Evolutionary conservation across 2,888 invertebrate genomes (phyloP).

Genomic region (Hirtodrosophila histrioides): DNA sequence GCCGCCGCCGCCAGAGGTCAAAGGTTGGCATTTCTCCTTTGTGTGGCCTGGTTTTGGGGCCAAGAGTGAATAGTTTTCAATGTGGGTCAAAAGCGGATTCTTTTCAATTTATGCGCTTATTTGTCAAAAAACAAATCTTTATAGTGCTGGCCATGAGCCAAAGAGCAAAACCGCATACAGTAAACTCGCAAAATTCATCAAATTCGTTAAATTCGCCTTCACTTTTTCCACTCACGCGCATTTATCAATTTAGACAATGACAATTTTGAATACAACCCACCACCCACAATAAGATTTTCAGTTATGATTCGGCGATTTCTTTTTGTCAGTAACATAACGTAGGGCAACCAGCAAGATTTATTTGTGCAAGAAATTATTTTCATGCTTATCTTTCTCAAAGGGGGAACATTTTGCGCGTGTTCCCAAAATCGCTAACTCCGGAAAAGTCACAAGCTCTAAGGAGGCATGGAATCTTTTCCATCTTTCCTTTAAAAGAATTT

Average conservation of each 20-base stretch:
- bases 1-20: constrained; percentile 17
- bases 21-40: constrained; percentile 14
- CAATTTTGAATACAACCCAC: constrained; percentile 29
- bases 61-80: constrained; percentile 45
- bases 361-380: constrained; percentile 31
- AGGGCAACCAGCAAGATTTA: constrained; percentile 29
- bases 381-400: constrained; percentile 8
- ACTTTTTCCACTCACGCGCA: constrained; percentile 35
- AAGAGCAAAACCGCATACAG: not conserved
- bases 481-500: too few relatives aligned
- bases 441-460: too few relatives aligned
- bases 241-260: constrained; percentile 61
- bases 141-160: constrained; percentile 33
- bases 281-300: constrained; percentile 44
- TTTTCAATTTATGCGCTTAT: constrained; percentile 65
- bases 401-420: constrained; percentile 7
- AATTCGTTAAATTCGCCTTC: constrained; percentile 20
- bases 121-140: constrained; percentile 39
- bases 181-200: constrained; percentile 5
- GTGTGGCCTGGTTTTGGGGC: constrained; percentile 30
- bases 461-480: too few relatives aligned
- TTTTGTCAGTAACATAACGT: constrained; percentile 14
- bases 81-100: constrained; percentile 53
- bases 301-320: constrained; percentile 40
- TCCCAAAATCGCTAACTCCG: constrained; percentile 16